phyloP scores from a whole-genome alignment of 2,797 vertebrate species.

The Thripadectes ignobilis region DNA sequence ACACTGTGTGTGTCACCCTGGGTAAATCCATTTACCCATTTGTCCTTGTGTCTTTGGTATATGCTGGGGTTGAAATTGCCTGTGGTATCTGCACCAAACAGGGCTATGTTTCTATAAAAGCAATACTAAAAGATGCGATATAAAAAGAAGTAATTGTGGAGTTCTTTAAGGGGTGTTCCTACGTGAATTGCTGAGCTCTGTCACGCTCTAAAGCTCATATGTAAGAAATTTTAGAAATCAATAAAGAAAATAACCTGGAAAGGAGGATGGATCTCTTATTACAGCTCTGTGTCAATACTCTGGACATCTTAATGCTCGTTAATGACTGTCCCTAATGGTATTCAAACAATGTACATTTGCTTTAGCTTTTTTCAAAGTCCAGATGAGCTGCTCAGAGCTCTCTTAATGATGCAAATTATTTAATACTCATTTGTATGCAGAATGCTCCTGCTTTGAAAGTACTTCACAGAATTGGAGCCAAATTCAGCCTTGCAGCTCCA shows the following conservation, averaged over 20 bases:
- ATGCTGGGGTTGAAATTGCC: not conserved
- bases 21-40: not conserved
- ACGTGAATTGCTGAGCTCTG: not conserved
- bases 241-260: constrained; percentile 1
- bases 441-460: constrained; percentile 42
- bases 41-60: not conserved
- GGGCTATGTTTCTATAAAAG: not conserved
- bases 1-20: not conserved
- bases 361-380: constrained; percentile 50
- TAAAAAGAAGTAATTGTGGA: not conserved
- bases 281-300: not conserved
- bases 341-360: constrained; percentile 48
- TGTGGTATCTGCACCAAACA: not conserved
- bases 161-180: not conserved
- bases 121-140: not conserved
- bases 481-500: constrained; percentile 40
- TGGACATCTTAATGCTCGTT: constrained; percentile 34
- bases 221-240: constrained; percentile 34
- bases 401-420: constrained; percentile 55
- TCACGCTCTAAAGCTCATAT: not conserved
- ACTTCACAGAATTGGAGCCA: constrained; percentile 39
- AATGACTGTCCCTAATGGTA: constrained; percentile 34
- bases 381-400: constrained; percentile 53
- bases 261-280: not conserved
- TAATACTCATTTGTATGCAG: constrained; percentile 65